Base-by-base conservation (phyloP, 2,888 invertebrate genomes). In the Cactoblastis cactorum region DNA sequence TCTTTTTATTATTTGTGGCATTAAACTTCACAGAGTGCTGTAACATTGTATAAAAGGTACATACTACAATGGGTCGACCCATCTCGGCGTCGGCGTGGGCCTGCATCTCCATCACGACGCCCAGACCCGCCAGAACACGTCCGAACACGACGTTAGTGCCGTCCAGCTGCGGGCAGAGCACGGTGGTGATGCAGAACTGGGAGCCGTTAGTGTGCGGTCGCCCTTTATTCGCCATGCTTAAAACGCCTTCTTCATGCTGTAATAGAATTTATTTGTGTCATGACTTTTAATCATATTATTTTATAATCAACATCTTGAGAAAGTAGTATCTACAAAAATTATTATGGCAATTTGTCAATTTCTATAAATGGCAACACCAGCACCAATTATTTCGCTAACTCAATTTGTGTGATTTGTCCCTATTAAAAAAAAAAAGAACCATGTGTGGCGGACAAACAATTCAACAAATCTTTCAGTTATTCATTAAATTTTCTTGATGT, bases 161-260 rank as follows among this genome's bases (percentile, higher is more conserved):
- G 76, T 97, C 94, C 41, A 97, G 84, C 72, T 97, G 96, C 0
- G 91, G 83, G 66, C 95, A 95, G 1, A 93, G 91, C 1, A 92
- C 93, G 0, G 94, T 92, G 0, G 96, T 95, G 53, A 98, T 95
- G 73, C 98, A 96, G 86, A 99, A 99, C 83, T 99, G 99, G 0
- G 98, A 98, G 58, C 95, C 96, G 77, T 98, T 98, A 6, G 96
- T 95, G 77, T 98, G 91, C 11, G 92, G 92, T 61, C 78, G 75
- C 48, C 93, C 97, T 76, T 90, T 93, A 83, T 94, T 98, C 64
- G 94, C 94, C 95, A 95, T 95, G 64, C 95, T 95, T 0, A 96
- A 85, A 0, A 92, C 90, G 1, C 95, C 95, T 45, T 88, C 90
- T 0, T 86, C 78, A 34, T 92, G 91, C 90, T 96, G 90, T 62